A percentile compares a stretch with the other conserved stretches of the same genome.
These are phyloP conservation scores for Zaprionus davidi DNA, from an alignment of 1,140 invertebrate genomes.

Conservation along the genomic window DNA sequence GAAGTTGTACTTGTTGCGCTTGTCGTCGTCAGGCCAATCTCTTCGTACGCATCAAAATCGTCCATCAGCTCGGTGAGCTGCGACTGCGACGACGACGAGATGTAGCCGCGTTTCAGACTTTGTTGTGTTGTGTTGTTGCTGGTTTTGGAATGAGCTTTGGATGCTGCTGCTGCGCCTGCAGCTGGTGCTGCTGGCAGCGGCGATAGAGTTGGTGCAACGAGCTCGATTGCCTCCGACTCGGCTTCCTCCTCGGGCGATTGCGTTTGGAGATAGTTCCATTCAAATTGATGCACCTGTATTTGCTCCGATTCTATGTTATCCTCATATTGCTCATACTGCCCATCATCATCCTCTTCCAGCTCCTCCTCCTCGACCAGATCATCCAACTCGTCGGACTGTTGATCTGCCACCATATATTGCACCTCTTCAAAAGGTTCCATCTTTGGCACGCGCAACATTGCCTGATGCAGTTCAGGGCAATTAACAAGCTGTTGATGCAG, in stretches of 20 bases:
- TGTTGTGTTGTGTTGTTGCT: neutral
- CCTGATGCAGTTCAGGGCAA: constrained; percentile 37
- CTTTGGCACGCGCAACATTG: constrained; percentile 33
- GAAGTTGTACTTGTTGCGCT: neutral
- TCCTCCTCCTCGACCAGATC: constrained; percentile 58
- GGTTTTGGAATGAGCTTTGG: neutral
- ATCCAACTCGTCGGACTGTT: constrained; percentile 39
- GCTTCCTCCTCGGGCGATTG: neutral
- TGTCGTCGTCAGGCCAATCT: neutral
- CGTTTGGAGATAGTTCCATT: constrained; percentile 3
- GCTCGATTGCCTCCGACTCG: constrained; percentile 24
- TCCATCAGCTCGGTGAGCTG: neutral
- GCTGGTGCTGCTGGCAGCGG: neutral
- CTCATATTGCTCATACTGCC: constrained; percentile 33
- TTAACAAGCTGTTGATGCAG: constrained; percentile 44
- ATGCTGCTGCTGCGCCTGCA: neutral
- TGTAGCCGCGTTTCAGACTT: neutral
- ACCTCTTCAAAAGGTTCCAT: constrained; percentile 8
- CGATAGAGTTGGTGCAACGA: neutral
- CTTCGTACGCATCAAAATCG: constrained; percentile 14
- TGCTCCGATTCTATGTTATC: constrained; percentile 10
- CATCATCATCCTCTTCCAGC: constrained; percentile 10
- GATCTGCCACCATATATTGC: constrained; percentile 41
- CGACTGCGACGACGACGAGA: neutral
- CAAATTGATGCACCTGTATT: neutral